Evolutionary conservation across 2,797 vertebrate species (phyloP), one percentile per base, ranked within the genome.

Genomic region (Poecilia gillii): DNA sequence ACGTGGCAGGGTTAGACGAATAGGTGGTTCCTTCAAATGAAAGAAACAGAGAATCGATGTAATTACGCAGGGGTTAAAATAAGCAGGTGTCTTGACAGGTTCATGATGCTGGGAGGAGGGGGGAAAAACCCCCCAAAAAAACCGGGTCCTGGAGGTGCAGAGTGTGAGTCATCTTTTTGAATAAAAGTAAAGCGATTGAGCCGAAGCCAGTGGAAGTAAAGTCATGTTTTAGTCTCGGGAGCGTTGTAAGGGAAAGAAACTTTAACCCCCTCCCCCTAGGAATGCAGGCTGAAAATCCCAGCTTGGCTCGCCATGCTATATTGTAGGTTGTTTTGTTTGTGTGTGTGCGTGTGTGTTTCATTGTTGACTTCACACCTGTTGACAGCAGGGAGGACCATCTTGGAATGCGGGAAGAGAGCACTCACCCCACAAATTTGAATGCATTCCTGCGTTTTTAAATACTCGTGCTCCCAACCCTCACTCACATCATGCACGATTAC

Each of bases 291-390:
- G 84, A 28, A 87, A 89, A 89, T 82, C 82, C 81, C 28, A 3
- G 64, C 76, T 84, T 86, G 77, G 78, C 90, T 43, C 25, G 1
- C 41, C 2, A 6, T 18, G 23, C 68, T 45, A n/a, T 46, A 59
- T 55, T 66, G 70, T 75, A 49, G 53, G 75, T 81, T 72, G 4
- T 45, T 76, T 20, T 66, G 77, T 49, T 74, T 84, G 72, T 73
- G 39, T 64, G 81, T 70, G 20, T 0, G 51, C 3, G 51, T 71
- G 71, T 36, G 7, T 39, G 4, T 41, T 41, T 39, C 77, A 62
- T 41, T 75, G n/a, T 39, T 53, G 73, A 57, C 49, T n/a, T 66
- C 59, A 82, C 89, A 94, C 90, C 89, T 92, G 89, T 91, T 93
- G 87, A 84, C 82, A 84, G 20, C 36, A 53, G 59, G 73, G 46